Conservation (phyloP, 2,113 vertebrate genomes). For the Brevimyrus niger region DNA sequence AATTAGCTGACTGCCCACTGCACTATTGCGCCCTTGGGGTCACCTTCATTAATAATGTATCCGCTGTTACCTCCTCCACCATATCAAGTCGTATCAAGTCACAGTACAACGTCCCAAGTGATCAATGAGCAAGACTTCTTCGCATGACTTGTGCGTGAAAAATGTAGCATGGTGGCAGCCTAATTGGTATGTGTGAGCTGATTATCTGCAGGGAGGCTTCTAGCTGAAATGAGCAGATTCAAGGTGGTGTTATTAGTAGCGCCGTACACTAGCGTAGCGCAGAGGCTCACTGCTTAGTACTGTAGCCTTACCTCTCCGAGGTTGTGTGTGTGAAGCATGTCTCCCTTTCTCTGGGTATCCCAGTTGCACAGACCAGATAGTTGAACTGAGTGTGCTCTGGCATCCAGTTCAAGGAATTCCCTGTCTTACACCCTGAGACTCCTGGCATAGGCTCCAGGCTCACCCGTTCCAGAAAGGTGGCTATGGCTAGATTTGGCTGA, state of each 20-base stretch:
- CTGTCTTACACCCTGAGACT: not conserved
- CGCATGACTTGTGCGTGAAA: slow-evolving; percentile 1
- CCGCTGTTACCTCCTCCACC: slow-evolving; percentile 24
- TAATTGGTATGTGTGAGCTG: not conserved
- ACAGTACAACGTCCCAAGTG: slow-evolving; percentile 30
- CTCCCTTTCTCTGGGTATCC: not conserved
- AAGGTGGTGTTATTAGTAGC: not conserved
- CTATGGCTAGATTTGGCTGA: not conserved
- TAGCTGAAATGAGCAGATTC: not conserved
- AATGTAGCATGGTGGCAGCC: not conserved
- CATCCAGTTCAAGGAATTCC: not conserved
- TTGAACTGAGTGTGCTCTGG: not conserved
- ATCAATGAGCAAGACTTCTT: slow-evolving; percentile 24
- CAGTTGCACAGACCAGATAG: not conserved
- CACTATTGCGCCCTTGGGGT: slow-evolving; percentile 20
- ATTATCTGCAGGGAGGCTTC: not conserved
- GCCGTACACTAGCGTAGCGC: not conserved
- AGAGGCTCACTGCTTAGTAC: not conserved
- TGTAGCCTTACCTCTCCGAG: not conserved
- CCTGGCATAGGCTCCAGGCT: not conserved
- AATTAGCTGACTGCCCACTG: not conserved
- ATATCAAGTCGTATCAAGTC: slow-evolving; percentile 31
- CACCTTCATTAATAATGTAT: slow-evolving; percentile 43
- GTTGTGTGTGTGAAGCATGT: not conserved
- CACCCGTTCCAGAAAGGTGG: not conserved